Base-by-base conservation (phyloP, 2,113 vertebrate species). In the Lagopus muta region DNA sequence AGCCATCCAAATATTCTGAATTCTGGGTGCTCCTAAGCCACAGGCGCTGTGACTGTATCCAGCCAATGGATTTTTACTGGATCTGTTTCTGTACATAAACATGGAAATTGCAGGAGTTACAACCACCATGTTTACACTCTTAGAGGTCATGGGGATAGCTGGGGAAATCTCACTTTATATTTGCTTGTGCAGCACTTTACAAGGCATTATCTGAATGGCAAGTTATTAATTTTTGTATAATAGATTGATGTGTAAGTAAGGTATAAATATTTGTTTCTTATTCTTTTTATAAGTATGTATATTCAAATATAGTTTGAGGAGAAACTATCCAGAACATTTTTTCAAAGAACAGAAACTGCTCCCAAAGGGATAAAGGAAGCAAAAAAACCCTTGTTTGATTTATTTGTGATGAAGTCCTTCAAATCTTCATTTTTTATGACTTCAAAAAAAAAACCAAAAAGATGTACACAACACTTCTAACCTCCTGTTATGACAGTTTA, bases 401-500 rank as follows among this genome's bases (percentile, higher is more conserved):
- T 97, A 89, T 95, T 93, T 92, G 7, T 71, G 91, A 97, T 97
- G 95, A 88, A 67, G 45, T 62, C 90, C 38, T 97, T 96, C 87
- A 91, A 94, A 96, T 96, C 70, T 97, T 93, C 13, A 14, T 66
- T 65, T 95, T 97, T 97, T 94, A 95, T 86, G 85, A 95, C 79
- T 87, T 86, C 28, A 77, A 70, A 82, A 86, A 90, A 95, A 91
- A 96, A 95, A 86, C 62, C 42, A 90, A 93, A 95, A 90, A 96
- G 84, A 97, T 95, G 93, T 96, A 97, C 86, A 93, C 84, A 97
- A 96, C 96, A 96, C 86, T 88, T 73, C 92, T 92, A 95, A 90
- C 89, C 91, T 97, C 95, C 92, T 96, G 88, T 97, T 98, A 97
- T 97, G 97, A 97, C 96, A 98, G 96, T 97, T 98, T 97, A 97